phyloP scores from a whole-genome alignment of 1,140 invertebrate genomes.

The Neodiprion pinetum region DNA sequence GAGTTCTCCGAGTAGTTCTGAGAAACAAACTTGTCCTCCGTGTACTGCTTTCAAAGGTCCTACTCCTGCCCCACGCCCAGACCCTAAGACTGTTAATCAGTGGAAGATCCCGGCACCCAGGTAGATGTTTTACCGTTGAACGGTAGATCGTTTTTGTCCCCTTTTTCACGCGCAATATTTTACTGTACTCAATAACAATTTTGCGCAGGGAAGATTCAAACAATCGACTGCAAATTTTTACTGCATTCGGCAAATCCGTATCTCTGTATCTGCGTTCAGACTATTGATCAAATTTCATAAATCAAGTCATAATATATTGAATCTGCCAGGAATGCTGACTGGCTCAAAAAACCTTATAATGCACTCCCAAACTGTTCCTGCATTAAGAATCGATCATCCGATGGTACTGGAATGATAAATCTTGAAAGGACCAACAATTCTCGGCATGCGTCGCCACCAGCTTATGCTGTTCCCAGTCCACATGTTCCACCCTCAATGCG shows the following conservation, averaged over 20 bases:
- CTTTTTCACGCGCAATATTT: no score
- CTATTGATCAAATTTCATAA: no score
- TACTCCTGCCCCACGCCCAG: constrained; percentile 6
- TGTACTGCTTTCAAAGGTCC: neutral
- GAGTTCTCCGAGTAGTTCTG: neutral
- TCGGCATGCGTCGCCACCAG: constrained; percentile 25
- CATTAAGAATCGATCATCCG: constrained; percentile 24
- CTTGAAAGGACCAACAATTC: constrained; percentile 35
- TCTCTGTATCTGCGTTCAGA: neutral
- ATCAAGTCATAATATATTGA: constrained; percentile 23
- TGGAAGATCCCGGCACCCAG: constrained; percentile 4
- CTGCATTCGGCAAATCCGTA: neutral
- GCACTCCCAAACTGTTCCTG: constrained; percentile 26
- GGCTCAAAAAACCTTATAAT: constrained; percentile 46
- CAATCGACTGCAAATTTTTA: neutral
- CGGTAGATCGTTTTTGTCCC: neutral
- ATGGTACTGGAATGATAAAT: constrained; percentile 7
- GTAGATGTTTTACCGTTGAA: neutral
- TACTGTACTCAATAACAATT: no score
- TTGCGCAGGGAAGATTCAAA: neutral
- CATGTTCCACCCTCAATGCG: constrained; percentile 17
- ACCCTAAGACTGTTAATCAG: constrained; percentile 7
- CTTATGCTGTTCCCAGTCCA: constrained; percentile 8
- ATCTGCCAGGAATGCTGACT: constrained; percentile 39
- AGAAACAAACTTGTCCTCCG: neutral